Percentiles rank a stretch among this genome's conserved stretches.
phyloP scores from a whole-genome alignment of 2,888 invertebrate species.

The Dicycla oo region DNA sequence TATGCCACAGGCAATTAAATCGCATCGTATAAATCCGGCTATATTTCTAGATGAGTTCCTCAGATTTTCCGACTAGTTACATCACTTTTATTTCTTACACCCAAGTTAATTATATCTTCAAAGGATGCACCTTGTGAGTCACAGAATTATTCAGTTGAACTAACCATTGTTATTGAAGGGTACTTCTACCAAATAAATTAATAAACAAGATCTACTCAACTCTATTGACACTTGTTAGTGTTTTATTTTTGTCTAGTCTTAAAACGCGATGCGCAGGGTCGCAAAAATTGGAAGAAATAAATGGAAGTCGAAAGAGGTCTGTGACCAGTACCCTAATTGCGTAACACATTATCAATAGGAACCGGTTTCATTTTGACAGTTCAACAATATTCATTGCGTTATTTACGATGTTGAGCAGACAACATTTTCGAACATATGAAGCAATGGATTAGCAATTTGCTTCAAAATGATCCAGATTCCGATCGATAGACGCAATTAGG shows the following conservation, averaged over 20 bases:
- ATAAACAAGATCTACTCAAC: constrained; percentile 15
- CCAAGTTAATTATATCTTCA: constrained; percentile 22
- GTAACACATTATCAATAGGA: no score
- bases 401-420: no score
- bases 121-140: constrained; percentile 24
- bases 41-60: not conserved
- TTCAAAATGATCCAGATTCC: no score
- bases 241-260: constrained; percentile 11
- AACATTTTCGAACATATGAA: no score
- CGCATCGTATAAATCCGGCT: no score
- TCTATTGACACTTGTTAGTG: constrained; percentile 7
- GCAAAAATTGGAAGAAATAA: not conserved
- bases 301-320: no score
- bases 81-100: constrained; percentile 30
- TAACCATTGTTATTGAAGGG: constrained; percentile 18
- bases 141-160: constrained; percentile 49
- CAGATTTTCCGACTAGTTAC: constrained; percentile 14
- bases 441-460: no score
- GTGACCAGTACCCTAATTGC: no score
- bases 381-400: no score
- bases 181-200: constrained; percentile 24
- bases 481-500: no score
- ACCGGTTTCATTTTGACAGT: no score
- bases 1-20: no score
- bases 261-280: not conserved